phyloP scores from a whole-genome alignment of 2,888 invertebrate genomes.

The Aporophyla nigra region DNA sequence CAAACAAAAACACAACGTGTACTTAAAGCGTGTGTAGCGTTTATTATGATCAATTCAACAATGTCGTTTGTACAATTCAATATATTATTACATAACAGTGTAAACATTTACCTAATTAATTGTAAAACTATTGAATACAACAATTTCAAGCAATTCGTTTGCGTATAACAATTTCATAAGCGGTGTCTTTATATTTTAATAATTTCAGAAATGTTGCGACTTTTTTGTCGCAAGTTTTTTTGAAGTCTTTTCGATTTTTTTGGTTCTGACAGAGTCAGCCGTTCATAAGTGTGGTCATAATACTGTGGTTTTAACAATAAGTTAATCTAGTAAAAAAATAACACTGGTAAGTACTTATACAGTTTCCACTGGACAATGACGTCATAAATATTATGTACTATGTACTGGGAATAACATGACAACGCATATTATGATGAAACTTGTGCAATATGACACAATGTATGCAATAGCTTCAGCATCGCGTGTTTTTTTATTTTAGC shows the following conservation, averaged over 20 bases:
- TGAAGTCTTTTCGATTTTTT: slow-evolving; percentile 14
- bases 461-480: slow-evolving; percentile 2
- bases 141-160: slow-evolving; percentile 33
- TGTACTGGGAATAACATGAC: slow-evolving; percentile 24
- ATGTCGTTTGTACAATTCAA: slow-evolving; percentile 42
- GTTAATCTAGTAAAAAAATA: slow-evolving; percentile 15
- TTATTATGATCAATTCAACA: slow-evolving; percentile 57
- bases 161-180: slow-evolving; percentile 50
- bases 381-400: neutral
- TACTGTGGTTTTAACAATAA: slow-evolving; percentile 25
- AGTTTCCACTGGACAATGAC: slow-evolving; percentile 15
- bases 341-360: slow-evolving; percentile 6
- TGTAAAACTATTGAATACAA: slow-evolving; percentile 57
- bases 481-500: slow-evolving; percentile 11
- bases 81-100: slow-evolving; percentile 46
- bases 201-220: neutral
- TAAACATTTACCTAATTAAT: slow-evolving; percentile 43
- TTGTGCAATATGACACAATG: slow-evolving; percentile 9
- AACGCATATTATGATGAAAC: slow-evolving; percentile 9
- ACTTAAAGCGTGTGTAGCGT: slow-evolving; percentile 44
- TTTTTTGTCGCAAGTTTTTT: slow-evolving; percentile 2
- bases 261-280: too few relatives aligned
- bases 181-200: slow-evolving; percentile 11
- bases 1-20: slow-evolving; percentile 26
- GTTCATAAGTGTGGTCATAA: neutral